Evolutionary conservation across 2,113 vertebrate species (phyloP), one percentile per base, ranked within the genome.

Genomic region (Nansenia antarctica): DNA sequence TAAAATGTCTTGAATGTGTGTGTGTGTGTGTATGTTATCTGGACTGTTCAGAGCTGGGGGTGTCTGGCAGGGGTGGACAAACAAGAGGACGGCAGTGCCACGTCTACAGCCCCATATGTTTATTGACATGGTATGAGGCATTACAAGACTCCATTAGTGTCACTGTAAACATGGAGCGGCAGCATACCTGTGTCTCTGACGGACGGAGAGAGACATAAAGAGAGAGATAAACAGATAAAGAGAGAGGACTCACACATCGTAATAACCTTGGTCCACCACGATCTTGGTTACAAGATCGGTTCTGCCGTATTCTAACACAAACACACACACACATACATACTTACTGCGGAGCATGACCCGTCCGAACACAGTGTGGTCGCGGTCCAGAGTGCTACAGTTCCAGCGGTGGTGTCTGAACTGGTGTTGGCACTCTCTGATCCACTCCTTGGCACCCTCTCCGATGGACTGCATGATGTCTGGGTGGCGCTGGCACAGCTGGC

Each of bases 341-440:
- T 94, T 87, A 95, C 95, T 94, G 87, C 95, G 95, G 75, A 95
- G 94, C 67, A 96, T 85, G 78, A 95, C 92, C 79, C 92, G 94
- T 69, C 92, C 93, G 27, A 82, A 58, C 4, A 58, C 55, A 1
- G 55, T 58, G n/a, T 94, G 94, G 85, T 92, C 93, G 78, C 93
- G 95, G 91, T 92, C 94, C 82, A 95, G 93, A 78, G 93, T 94
- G 83, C 91, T 94, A 85, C 95, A 95, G 83, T 96, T 95, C 95
- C 95, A 96, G 65, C 93, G 91, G 20, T 93, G 92, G 71, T 92
- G 92, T 39, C 92, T 92, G 81, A 96, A 95, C 82, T 95, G 95
- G 83, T 94, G 93, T 77, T 95, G 94, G 81, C 95, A 96, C 59
- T 95, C 94, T 2, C 94, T 90, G 22, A 95, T 92, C 0, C 93